These are phyloP conservation scores for Palythoa heliodiscus DNA, from an alignment of 92 coral and sea anemone genomes.

Conservation along the genomic window DNA sequence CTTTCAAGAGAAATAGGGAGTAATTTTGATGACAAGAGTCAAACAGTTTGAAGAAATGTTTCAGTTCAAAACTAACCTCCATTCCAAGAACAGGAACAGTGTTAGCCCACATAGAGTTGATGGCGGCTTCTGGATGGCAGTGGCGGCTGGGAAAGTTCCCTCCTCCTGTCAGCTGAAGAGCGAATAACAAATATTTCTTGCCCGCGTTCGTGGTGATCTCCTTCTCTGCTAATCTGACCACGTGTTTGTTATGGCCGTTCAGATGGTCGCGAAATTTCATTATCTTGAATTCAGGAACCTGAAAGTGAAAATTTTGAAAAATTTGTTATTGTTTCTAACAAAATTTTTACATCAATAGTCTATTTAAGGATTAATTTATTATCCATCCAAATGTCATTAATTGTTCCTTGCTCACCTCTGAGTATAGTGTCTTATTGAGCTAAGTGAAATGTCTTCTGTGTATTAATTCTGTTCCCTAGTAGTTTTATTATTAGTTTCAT, in stretches of 20 bases:
- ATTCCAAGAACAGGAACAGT: background rate
- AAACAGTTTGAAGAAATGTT: too few relatives aligned
- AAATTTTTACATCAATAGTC: background rate
- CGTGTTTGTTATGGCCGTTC: slow-evolving; percentile 33
- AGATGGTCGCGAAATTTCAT: slow-evolving; percentile 20
- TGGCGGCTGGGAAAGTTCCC: slow-evolving; percentile 2
- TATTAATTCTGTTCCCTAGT: too few relatives aligned
- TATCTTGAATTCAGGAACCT: slow-evolving; percentile 30
- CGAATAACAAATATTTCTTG: slow-evolving; percentile 1
- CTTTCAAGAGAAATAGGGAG: background rate
- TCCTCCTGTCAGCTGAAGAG: background rate
- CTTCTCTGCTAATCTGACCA: slow-evolving; percentile 13
- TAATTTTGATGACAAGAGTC: background rate
- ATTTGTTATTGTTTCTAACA: background rate
- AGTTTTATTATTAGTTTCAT: too few relatives aligned
- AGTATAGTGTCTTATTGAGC: background rate
- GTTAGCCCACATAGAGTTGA: background rate
- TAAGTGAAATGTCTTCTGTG: background rate
- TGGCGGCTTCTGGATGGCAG: background rate
- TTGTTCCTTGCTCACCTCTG: background rate
- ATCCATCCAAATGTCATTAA: background rate
- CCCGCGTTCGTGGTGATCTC: slow-evolving; percentile 3
- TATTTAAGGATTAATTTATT: background rate
- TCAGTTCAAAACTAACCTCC: background rate
- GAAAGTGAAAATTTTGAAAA: background rate